Base-by-base conservation (phyloP, 2,113 vertebrate genomes). In the Suricata suricatta region DNA sequence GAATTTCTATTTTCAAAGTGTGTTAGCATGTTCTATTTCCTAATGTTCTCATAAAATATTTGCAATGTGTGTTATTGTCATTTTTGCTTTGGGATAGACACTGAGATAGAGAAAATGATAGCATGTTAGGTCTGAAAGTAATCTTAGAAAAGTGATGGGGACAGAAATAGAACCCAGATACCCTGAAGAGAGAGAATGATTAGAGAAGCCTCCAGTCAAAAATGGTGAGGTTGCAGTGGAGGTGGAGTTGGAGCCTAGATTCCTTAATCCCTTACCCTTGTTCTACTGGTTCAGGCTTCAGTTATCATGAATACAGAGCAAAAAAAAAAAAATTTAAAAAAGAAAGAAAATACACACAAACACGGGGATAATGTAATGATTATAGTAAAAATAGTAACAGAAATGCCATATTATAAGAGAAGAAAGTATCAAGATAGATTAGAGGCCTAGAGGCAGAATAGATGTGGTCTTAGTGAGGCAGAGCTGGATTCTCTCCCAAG, bases 51-150 rank as follows among this genome's bases (percentile, higher is more conserved):
- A 35, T 52, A 84, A 94, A 63, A 71, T 90, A 57, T 85, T 86
- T 93, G 14, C n/a, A 35, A n/a, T 88, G 23, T 85, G 90, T 84
- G 29, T 82, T 50, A 69, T 33, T 69, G 44, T 88, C 21, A 44
- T 29, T 79, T 80, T 83, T 85, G 38, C 38, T 95, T 97, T 72
- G 54, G 93, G 27, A 19, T 90, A 35, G 76, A 96, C 41, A 76
- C 54, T 76, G 69, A 82, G 83, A 19, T 31, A 84, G 76, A 13
- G 64, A 76, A 54, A 89, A 92, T 33, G 86, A 64, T 81, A 64
- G 21, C 41, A 38, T 60, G 63, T 21, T 47, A 68, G 47, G 71
- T 74, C 35, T 64, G 57, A 35, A 79, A 85, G 85, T 63, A 71
- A 86, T 84, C 77, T 93, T 50, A 50, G 44, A 84, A 90, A 90